These are phyloP conservation scores for Rhea pennata DNA, from an alignment of 2,113 vertebrate species.

Conservation along the genomic window DNA sequence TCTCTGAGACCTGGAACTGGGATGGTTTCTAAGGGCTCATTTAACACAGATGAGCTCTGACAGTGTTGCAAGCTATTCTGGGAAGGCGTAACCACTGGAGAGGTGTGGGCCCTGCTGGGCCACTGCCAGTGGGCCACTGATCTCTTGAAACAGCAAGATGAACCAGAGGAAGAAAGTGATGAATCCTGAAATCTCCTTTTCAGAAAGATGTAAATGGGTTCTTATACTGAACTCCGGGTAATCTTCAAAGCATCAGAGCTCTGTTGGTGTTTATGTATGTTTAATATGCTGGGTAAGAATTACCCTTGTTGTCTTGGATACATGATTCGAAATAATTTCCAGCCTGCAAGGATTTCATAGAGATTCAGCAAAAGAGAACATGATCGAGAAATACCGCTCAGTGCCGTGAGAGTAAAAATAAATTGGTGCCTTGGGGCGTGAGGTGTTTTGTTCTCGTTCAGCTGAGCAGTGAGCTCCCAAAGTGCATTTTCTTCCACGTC, in stretches of 20 bases:
- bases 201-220: neutral
- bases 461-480: neutral
- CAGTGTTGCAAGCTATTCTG: conserved; percentile 19
- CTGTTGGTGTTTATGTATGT: neutral
- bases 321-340: neutral
- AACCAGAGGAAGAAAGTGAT: neutral
- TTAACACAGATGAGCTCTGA: conserved; percentile 29
- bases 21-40: conserved; percentile 37
- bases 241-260: neutral
- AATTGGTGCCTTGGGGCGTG: neutral
- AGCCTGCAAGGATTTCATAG: neutral
- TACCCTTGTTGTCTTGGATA: conserved; percentile 62
- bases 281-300: neutral
- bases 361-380: conserved; percentile 29
- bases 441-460: neutral
- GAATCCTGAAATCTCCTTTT: neutral
- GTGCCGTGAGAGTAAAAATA: conserved; percentile 11
- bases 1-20: neutral
- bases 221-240: neutral
- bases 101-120: neutral
- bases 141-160: conserved; percentile 20
- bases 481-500: neutral
- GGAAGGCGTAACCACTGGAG: neutral
- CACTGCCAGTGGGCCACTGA: neutral
- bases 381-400: neutral